phyloP scores from a whole-genome alignment of 2,888 invertebrate species.

The Cosmopolites sordidus region DNA sequence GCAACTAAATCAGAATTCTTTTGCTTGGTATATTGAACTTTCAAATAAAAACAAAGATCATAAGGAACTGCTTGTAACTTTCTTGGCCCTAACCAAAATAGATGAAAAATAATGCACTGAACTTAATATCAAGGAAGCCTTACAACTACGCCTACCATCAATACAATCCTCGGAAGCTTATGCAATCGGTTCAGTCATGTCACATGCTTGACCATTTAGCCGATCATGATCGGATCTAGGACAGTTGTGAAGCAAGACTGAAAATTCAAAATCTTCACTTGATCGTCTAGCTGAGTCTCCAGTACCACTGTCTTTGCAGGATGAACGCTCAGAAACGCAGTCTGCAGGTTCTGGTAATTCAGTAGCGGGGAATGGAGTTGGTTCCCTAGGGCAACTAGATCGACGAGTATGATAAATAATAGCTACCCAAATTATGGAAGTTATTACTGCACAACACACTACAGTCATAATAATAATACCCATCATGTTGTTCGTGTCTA shows the following conservation, averaged over 20 bases:
- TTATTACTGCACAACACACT: constrained; percentile 87
- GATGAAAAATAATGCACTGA: neutral
- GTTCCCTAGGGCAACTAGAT: constrained; percentile 52
- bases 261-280: constrained; percentile 46
- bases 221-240: constrained; percentile 22
- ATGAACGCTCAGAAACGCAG: constrained; percentile 69
- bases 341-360: constrained; percentile 49
- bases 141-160: neutral
- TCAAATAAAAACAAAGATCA: no score
- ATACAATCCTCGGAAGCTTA: constrained; percentile 1
- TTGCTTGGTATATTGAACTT: no score
- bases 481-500: constrained; percentile 71
- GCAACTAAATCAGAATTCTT: no score
- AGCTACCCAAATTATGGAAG: constrained; percentile 86
- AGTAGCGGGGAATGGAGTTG: constrained; percentile 34
- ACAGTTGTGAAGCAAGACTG: constrained; percentile 15
- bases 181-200: constrained; percentile 9
- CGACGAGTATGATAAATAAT: constrained; percentile 83
- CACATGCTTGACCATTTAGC: constrained; percentile 2
- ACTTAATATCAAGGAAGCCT: neutral
- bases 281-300: constrained; percentile 75
- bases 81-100: neutral
- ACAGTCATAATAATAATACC: constrained; percentile 87
- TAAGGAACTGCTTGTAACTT: no score
- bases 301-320: constrained; percentile 76